Evolutionary conservation across 1,140 invertebrate species (phyloP).

Genomic region (Neotoxoptera formosana): DNA sequence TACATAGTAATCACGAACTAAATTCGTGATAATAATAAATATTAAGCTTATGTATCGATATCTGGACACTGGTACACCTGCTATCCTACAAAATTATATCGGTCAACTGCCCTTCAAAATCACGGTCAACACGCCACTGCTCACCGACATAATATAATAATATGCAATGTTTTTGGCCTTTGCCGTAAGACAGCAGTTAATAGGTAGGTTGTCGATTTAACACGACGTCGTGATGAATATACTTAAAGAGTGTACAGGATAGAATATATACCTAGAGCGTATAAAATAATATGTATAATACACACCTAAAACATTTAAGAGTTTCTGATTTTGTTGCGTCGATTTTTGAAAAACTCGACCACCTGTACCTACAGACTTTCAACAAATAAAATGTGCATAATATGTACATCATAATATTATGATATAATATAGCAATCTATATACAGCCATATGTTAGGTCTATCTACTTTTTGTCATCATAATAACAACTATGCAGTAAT

Average conservation of each 20-base stretch:
- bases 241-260: neutral
- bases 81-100: no score
- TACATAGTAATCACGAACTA: no score
- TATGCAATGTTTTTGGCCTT: neutral
- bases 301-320: neutral
- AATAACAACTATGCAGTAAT: neutral
- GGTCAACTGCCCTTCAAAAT: no score
- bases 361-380: neutral
- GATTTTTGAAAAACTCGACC: neutral
- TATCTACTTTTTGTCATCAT: neutral
- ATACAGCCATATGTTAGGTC: neutral
- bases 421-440: neutral
- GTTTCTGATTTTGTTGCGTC: neutral
- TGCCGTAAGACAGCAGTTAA: neutral
- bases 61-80: no score
- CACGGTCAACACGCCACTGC: no score
- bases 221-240: neutral
- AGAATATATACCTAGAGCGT: no score
- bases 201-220: neutral
- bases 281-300: no score
- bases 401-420: neutral
- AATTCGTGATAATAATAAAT: no score
- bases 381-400: neutral
- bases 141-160: no score
- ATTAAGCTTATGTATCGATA: no score